Evolutionary conservation across 2,888 invertebrate species (phyloP).

Genomic region (Torymus texanus): DNA sequence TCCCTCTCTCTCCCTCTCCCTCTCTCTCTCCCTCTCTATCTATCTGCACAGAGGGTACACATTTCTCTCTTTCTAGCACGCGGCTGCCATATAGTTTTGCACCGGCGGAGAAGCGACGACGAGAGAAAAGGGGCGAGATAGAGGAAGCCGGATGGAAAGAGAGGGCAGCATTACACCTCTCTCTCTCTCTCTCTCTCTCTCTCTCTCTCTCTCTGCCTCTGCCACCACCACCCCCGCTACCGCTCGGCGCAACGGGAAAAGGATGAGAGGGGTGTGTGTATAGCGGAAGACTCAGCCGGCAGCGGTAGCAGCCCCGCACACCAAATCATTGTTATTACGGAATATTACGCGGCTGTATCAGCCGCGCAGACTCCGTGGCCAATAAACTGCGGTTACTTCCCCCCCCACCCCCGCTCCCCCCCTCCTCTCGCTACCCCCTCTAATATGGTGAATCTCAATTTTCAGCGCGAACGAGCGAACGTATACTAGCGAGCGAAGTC

Average conservation of each 20-base stretch:
- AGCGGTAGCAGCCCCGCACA: conserved; percentile 65
- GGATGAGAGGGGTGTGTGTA: conserved; percentile 46
- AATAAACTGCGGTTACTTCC: conserved; percentile 72
- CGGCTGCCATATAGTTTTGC: conserved; percentile 59
- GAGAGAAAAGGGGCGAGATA: not conserved
- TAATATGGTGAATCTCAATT: conserved; percentile 73
- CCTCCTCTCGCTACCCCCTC: conserved; percentile 56
- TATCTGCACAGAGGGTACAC: conserved; percentile 33
- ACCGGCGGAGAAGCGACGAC: conserved; percentile 30
- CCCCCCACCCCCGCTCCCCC: conserved; percentile 31
- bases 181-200: not conserved
- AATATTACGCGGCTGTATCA: conserved; percentile 73
- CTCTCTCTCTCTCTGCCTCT: not conserved
- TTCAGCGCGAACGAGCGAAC: conserved; percentile 62
- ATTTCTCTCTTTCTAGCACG: conserved; percentile 58
- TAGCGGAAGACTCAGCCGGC: conserved; percentile 65
- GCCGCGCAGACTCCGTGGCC: conserved; percentile 70
- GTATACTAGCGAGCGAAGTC: conserved; percentile 50
- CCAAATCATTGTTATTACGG: conserved; percentile 74
- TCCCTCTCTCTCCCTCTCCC: conserved; percentile 58
- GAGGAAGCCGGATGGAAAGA: conserved; percentile 1
- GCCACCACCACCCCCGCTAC: conserved; percentile 23
- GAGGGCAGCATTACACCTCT: conserved; percentile 29
- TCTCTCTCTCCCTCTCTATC: conserved; percentile 57
- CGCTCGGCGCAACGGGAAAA: conserved; percentile 26